Base-by-base conservation (phyloP, 2,113 vertebrate species). In the Lota lota region DNA sequence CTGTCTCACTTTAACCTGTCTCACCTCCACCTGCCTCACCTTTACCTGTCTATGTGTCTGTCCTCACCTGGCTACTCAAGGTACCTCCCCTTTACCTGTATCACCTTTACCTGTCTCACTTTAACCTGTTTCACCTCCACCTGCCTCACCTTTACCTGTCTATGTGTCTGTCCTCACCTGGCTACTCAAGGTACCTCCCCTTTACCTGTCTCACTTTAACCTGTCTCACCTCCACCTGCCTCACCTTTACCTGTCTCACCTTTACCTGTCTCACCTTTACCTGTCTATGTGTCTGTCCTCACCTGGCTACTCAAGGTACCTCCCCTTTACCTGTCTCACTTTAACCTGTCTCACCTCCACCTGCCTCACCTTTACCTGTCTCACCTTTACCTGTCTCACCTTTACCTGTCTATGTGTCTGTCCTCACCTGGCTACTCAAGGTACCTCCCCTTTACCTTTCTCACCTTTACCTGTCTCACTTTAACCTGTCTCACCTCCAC, bases 81-180 rank as follows among this genome's bases (percentile, higher is more conserved):
- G 24, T 28, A 28, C 24, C 24, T 3, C 24, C 24, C 24, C 24
- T 28, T 28, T 28, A 47, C 7, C 24, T 28, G n/a, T n/a, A 4
- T 33, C 28, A 5, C 28, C 28, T 33, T 33, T 33, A 33, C 28
- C 28, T 33, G 28, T 33, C 2, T 33, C 28, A 4, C 2, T 6
- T 33, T 33, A 5, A 33, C 24, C 24, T 10, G 7, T 47, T 22
- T 18, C 53, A n/a, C 53, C 53, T 56, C 18, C 7, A 56, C 53
- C 53, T 56, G 16, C 5, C 4, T 54, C 11, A 3, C 36, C 36
- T 1, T 5, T 11, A 40, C 36, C 36, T 40, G 36, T 40, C 36
- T 10, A 1, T 10, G 2, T 11, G 24, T 99, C 97, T 0, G 96
- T 98, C 24, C 24, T 28, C 24, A 4, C 3, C 22, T 98, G 96